Base-by-base conservation (phyloP, 2,888 invertebrate genomes). In the Bugulina stolonifera region DNA sequence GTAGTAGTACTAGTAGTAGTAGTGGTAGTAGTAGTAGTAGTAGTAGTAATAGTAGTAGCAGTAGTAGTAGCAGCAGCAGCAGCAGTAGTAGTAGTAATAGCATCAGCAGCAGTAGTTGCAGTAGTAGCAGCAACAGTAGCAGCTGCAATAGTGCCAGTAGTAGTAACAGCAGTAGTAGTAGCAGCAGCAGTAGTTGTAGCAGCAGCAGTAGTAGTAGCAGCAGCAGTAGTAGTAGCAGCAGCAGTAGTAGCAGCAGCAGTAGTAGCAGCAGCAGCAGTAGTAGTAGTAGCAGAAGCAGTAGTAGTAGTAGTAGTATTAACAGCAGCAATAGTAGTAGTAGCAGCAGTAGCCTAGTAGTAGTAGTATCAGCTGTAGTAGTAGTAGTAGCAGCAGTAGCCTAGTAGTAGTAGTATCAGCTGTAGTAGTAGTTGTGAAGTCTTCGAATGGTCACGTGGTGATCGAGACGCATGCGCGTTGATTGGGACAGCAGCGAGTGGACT, bases 51-150 rank as follows among this genome's bases (percentile, higher is more conserved):
- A 55, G 55, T 23, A 55, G 55, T 55, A 25, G 55, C n/a, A 55
- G 55, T 55, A 55, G 22, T 55, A 55, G 55, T 23, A 55, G 55
- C n/a, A 55, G 55, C 25, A 23, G 55, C 25, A 55, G 55, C 25
- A 55, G 55, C 3, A 55, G 55, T 55, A 55, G 55, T 25, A 55
- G 55, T 23, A 55, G 55, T 55, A 25, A 25, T 23, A 55, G 55
- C n/a, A 23, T 10, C n/a, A 25, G 55, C n/a, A 55, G 23, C 25
- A 23, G 25, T 55, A 55, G 22, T 5, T 18, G 22, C n/a, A 55
- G 25, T 55, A 55, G 55, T 25, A 55, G 25, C 25, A 55, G 23
- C n/a, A 55, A 23, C n/a, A 55, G 23, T 23, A 23, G 25, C n/a
- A 55, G 22, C 22, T 18, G 23, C n/a, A 23, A 23, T 55, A 25